These are phyloP conservation scores for Coluber constrictor DNA, from an alignment of 2,797 vertebrate genomes.

Conservation along the genomic window DNA sequence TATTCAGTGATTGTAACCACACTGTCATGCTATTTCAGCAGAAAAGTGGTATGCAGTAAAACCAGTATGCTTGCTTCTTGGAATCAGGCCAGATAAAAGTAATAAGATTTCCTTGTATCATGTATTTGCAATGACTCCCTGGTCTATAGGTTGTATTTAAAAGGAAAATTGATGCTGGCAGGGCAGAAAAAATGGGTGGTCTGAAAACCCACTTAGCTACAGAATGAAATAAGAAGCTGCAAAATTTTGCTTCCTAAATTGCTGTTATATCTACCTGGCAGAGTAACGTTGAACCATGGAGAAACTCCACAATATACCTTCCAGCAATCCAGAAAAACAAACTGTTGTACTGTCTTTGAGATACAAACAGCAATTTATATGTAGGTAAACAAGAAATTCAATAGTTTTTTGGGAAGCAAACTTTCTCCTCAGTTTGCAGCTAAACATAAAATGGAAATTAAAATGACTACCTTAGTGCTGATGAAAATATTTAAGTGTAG, in stretches of 20 bases:
- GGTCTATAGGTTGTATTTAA: not conserved
- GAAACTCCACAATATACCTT: not conserved
- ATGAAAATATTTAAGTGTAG: not conserved
- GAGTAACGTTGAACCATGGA: not conserved
- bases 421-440: not conserved
- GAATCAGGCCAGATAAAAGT: not conserved
- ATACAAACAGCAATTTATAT: not conserved
- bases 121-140: constrained; percentile 3
- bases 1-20: not conserved
- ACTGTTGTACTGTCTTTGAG: not conserved
- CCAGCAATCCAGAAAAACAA: not conserved
- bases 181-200: not conserved
- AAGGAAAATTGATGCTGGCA: not conserved
- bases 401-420: not conserved
- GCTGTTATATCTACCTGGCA: not conserved
- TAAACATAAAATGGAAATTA: not conserved
- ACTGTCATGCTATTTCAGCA: not conserved
- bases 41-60: not conserved
- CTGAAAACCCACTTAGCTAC: constrained; percentile 1
- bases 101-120: constrained; percentile 6
- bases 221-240: not conserved
- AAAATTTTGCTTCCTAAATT: not conserved
- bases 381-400: not conserved
- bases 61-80: not conserved
- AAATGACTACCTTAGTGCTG: not conserved